Conservation (phyloP, 1,140 invertebrate species). For the Chironomus tepperi region DNA sequence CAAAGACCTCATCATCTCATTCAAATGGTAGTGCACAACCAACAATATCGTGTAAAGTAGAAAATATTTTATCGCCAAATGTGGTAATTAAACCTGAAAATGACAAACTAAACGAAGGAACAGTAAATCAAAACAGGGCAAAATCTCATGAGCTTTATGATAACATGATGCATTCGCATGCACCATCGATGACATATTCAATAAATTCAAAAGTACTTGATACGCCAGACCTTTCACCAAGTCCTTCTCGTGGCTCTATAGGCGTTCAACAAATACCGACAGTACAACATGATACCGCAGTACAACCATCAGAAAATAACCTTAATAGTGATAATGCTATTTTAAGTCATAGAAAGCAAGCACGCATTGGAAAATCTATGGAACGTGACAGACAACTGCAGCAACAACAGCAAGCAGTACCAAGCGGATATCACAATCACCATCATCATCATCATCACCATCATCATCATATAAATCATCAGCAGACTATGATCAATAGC, state of each 20-base stretch:
- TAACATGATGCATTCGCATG: slow-evolving; percentile 36
- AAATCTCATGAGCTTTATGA: slow-evolving; percentile 37
- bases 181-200: slow-evolving; percentile 34
- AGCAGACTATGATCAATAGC: slow-evolving; percentile 24
- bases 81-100: slow-evolving; percentile 25
- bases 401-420: not conserved
- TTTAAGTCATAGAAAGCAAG: slow-evolving; percentile 39
- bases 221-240: slow-evolving; percentile 39
- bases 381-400: slow-evolving; percentile 43
- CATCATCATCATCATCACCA: slow-evolving; percentile 27
- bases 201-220: slow-evolving; percentile 32
- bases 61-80: slow-evolving; percentile 17
- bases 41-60: slow-evolving; percentile 19
- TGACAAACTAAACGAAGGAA: slow-evolving; percentile 1
- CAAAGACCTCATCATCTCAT: not conserved
- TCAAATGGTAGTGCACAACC: not conserved
- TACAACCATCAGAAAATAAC: slow-evolving; percentile 31
- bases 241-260: slow-evolving; percentile 54
- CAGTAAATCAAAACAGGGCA: not conserved
- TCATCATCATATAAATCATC: slow-evolving; percentile 28
- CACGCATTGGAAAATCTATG: slow-evolving; percentile 59
- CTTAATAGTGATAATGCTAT: slow-evolving; percentile 9
- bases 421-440: slow-evolving; percentile 32
- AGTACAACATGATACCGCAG: slow-evolving; percentile 33
- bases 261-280: slow-evolving; percentile 48